These are phyloP conservation scores for Drosophila mayri DNA, from an alignment of 1,140 invertebrate species.

Conservation along the genomic window DNA sequence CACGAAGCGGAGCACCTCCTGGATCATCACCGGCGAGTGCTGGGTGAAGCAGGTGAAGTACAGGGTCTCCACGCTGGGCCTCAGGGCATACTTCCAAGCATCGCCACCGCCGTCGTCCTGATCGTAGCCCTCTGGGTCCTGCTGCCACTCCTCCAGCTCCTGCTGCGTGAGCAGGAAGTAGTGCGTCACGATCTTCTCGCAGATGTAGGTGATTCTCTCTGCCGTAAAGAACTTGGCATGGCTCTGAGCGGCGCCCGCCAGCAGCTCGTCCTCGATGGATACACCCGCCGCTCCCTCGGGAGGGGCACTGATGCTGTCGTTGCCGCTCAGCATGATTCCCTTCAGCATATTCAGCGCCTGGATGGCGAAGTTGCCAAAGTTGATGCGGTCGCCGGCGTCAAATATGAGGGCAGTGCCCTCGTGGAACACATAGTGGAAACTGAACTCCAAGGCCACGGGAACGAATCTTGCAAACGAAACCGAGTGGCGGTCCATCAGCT, in stretches of 20 bases:
- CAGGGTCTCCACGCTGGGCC: conserved; percentile 94
- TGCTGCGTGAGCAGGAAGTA: conserved; percentile 94
- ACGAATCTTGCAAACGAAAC: conserved; percentile 93
- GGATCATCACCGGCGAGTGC: conserved; percentile 89
- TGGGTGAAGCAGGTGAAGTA: conserved; percentile 94
- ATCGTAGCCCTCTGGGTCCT: conserved; percentile 95
- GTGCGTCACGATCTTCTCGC: conserved; percentile 92
- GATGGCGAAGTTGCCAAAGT: conserved; percentile 69
- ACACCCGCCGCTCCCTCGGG: conserved; percentile 15
- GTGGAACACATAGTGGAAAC: conserved; percentile 94
- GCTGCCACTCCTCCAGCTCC: conserved; percentile 95
- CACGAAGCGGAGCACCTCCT: conserved; percentile 91
- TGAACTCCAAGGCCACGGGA: conserved; percentile 91
- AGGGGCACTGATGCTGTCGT: conserved; percentile 82
- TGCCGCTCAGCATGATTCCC: conserved; percentile 90
- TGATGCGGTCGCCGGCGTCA: conserved; percentile 92
- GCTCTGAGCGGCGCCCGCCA: conserved; percentile 74
- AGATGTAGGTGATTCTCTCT: conserved; percentile 91
- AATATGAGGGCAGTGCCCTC: conserved; percentile 86
- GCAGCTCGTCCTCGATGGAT: conserved; percentile 54
- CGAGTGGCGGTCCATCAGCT: conserved; percentile 91
- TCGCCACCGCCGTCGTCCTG: conserved; percentile 95
- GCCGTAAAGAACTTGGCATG: conserved; percentile 90
- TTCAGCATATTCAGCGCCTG: conserved; percentile 93
- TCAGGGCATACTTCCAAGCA: conserved; percentile 95